Evolutionary conservation across 1,140 invertebrate species (phyloP).

Genomic region (Antheraea mylitta): DNA sequence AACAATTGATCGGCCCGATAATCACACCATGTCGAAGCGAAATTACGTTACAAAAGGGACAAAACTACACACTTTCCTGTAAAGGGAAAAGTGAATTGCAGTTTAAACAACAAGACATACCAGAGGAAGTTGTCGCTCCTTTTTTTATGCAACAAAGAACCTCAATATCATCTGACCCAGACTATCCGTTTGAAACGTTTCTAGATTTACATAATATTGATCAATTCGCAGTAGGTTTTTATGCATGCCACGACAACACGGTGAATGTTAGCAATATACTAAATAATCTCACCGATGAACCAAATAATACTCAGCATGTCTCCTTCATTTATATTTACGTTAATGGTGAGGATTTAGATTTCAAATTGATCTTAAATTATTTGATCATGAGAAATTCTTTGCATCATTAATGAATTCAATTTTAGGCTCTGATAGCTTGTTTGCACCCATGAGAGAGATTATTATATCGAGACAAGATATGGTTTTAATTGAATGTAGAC

Average conservation of each 20-base stretch:
- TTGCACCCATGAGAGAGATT: constrained; percentile 71
- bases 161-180: constrained; percentile 37
- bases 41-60: constrained; percentile 64
- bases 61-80: constrained; percentile 76
- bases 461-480: constrained; percentile 66
- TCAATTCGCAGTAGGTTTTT: constrained; percentile 80
- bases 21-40: constrained; percentile 71
- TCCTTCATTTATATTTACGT: constrained; percentile 83
- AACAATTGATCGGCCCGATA: constrained; percentile 53
- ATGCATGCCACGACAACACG: constrained; percentile 78
- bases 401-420: constrained; percentile 21
- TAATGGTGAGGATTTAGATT: constrained; percentile 76
- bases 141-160: constrained; percentile 46
- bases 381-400: constrained; percentile 2
- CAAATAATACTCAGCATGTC: constrained; percentile 63
- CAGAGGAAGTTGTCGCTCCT: constrained; percentile 41
- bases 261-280: constrained; percentile 49
- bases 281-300: constrained; percentile 63
- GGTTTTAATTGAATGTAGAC: constrained; percentile 83
- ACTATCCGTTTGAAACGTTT: constrained; percentile 56
- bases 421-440: constrained; percentile 78
- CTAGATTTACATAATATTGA: constrained; percentile 68
- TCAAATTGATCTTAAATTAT: neutral
- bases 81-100: constrained; percentile 67
- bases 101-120: constrained; percentile 67